Conservation (phyloP, 2,888 invertebrate genomes). For the Lacanobia wlatinum region DNA sequence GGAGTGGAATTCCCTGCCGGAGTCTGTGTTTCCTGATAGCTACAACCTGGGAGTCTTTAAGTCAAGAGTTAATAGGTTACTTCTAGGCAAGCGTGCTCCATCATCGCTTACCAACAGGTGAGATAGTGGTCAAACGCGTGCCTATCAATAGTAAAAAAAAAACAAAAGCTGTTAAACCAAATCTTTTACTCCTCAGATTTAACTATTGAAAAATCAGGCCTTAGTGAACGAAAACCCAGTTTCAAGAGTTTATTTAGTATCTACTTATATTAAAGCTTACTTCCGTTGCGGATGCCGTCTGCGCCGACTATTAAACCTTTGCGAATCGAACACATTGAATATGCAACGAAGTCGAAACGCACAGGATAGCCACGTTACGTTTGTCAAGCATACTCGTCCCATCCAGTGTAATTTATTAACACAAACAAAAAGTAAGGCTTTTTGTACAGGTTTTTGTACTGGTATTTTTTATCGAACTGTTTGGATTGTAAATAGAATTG, state of each 20-base stretch:
- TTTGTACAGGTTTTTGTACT: constrained; percentile 17
- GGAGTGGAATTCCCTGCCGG: too few relatives aligned
- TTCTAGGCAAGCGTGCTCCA: too few relatives aligned
- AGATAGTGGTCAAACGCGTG: too few relatives aligned
- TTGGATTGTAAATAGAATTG: neutral
- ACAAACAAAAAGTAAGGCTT: constrained; percentile 33
- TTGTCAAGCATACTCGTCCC: constrained; percentile 51
- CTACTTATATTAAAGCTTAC: constrained; percentile 78
- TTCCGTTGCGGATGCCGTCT: constrained; percentile 76
- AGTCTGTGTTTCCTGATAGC: too few relatives aligned
- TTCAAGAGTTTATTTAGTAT: constrained; percentile 74
- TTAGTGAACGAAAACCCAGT: constrained; percentile 71
- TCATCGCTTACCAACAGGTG: too few relatives aligned
- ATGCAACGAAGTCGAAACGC: constrained; percentile 76
- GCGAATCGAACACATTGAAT: constrained; percentile 79
- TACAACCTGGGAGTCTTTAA: too few relatives aligned
- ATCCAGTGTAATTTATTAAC: constrained; percentile 49
- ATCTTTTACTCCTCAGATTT: too few relatives aligned
- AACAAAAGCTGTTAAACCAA: too few relatives aligned
- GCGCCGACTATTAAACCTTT: constrained; percentile 79
- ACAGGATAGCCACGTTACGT: constrained; percentile 68
- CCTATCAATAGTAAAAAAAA: too few relatives aligned
- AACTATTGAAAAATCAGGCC: too few relatives aligned
- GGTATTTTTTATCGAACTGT: constrained; percentile 10
- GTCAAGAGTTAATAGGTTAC: too few relatives aligned